phyloP scores from a whole-genome alignment of 2,888 invertebrate species.

The Himalopsyche tibetana region DNA sequence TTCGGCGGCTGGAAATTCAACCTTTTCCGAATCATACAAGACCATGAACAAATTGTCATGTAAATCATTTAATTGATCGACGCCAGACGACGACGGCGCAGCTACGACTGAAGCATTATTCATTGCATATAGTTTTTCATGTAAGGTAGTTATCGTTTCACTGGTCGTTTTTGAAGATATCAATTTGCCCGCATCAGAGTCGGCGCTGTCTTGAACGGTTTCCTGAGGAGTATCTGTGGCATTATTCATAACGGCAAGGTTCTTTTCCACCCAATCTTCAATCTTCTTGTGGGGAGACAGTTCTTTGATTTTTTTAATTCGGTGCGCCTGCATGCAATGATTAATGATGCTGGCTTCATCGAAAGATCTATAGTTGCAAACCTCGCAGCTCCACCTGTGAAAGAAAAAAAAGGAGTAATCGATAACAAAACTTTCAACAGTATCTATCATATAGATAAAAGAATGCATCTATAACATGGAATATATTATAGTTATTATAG shows the following conservation, averaged over 20 bases:
- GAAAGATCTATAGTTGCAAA: conserved; percentile 78
- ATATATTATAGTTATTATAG: no score
- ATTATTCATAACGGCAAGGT: conserved; percentile 45
- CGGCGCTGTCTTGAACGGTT: background rate
- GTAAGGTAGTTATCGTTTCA: background rate
- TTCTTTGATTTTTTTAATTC: conserved; percentile 70
- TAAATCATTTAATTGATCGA: no score
- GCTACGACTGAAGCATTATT: no score
- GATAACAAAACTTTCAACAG: no score
- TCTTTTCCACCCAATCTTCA: conserved; percentile 76
- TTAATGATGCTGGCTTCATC: conserved; percentile 76
- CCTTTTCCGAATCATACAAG: no score
- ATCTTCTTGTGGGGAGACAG: conserved; percentile 72
- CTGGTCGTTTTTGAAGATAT: background rate
- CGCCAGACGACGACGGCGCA: no score
- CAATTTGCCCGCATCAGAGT: background rate
- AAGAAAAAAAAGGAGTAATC: conserved; percentile 46
- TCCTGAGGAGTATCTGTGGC: background rate
- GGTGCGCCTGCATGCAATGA: conserved; percentile 76
- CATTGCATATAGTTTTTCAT: background rate
- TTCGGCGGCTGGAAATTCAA: no score
- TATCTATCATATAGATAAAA: no score
- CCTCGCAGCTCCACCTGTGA: conserved; percentile 78
- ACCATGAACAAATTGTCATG: no score
- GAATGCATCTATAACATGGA: no score